phyloP scores from a whole-genome alignment of 1,140 invertebrate species.

The Drosophila nebulosa region DNA sequence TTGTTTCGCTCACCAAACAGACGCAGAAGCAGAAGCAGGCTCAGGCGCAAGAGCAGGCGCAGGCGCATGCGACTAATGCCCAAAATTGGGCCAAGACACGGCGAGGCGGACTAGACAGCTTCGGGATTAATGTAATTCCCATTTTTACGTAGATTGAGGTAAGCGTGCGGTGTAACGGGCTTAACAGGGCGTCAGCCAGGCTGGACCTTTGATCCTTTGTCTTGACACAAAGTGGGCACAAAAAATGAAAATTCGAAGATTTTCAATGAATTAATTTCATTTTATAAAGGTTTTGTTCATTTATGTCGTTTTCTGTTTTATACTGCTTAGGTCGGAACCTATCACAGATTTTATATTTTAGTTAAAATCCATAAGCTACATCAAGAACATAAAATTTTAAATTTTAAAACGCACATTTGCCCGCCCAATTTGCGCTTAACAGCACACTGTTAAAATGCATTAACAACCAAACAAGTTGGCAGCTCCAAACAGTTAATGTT shows the following conservation, averaged over 20 bases:
- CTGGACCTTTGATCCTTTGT: slow-evolving; percentile 53
- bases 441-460: background rate
- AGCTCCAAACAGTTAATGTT: background rate
- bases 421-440: background rate
- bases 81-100: slow-evolving; percentile 41
- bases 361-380: too few relatives aligned
- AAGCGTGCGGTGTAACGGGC: slow-evolving; percentile 32
- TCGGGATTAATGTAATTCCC: slow-evolving; percentile 54
- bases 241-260: background rate
- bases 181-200: slow-evolving; percentile 66
- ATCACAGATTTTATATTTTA: too few relatives aligned
- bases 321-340: too few relatives aligned
- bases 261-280: background rate
- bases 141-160: slow-evolving; percentile 59
- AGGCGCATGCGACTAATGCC: slow-evolving; percentile 38
- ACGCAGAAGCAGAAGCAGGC: slow-evolving; percentile 3
- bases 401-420: background rate
- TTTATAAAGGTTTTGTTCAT: background rate
- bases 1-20: slow-evolving; percentile 21
- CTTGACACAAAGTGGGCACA: background rate
- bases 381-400: background rate
- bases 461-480: background rate
- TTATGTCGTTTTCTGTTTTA: background rate
- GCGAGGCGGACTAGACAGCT: slow-evolving; percentile 27
- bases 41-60: slow-evolving; percentile 30